A percentile compares a stretch with the other conserved stretches of the same genome.
Evolutionary conservation across 2,888 invertebrate species (phyloP).

Genomic region (Mythimna ferrago): DNA sequence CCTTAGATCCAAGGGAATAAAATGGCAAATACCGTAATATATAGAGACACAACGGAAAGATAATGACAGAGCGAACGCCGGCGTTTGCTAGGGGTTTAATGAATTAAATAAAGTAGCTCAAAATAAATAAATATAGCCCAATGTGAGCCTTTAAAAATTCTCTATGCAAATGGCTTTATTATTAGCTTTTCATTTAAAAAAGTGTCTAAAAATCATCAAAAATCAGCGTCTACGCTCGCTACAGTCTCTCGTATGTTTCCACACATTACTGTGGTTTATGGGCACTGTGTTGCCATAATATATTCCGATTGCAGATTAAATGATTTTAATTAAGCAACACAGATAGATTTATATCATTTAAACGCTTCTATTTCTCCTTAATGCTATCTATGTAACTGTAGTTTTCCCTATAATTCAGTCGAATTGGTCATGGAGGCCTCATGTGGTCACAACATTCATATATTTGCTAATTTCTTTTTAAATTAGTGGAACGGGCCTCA

Average conservation of each 20-base stretch:
- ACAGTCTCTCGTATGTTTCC: constrained; percentile 70
- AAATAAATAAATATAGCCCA: background rate
- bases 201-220: too few relatives aligned
- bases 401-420: constrained; percentile 66
- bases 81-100: too few relatives aligned
- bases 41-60: too few relatives aligned
- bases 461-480: constrained; percentile 52
- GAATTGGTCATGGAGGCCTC: constrained; percentile 63
- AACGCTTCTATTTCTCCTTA: constrained; percentile 67
- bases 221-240: constrained; percentile 34
- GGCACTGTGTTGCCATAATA: constrained; percentile 79
- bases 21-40: too few relatives aligned
- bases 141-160: background rate
- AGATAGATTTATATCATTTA: constrained; percentile 77
- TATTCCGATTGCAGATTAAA: constrained; percentile 88
- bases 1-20: too few relatives aligned
- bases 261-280: constrained; percentile 79
- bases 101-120: too few relatives aligned
- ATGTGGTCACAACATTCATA: constrained; percentile 38
- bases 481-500: constrained; percentile 34
- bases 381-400: constrained; percentile 71
- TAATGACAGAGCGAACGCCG: too few relatives aligned
- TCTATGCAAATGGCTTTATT: background rate
- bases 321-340: constrained; percentile 84
- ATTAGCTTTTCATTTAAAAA: too few relatives aligned